Conservation (phyloP, 2,888 invertebrate species). For the Zhuqinia jingwanae region DNA sequence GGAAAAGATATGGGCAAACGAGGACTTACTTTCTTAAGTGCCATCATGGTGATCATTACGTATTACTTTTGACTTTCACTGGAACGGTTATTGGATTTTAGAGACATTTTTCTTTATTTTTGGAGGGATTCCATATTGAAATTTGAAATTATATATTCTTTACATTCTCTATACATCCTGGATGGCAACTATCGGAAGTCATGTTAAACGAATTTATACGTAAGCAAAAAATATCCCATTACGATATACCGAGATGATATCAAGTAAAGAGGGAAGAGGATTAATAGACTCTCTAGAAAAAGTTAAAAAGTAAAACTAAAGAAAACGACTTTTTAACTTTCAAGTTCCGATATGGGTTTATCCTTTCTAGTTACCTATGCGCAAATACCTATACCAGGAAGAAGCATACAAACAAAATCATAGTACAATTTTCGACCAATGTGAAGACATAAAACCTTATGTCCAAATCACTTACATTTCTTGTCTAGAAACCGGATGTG, state of each 20-base stretch:
- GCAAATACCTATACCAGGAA: not conserved
- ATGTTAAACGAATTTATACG: no score
- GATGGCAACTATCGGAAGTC: not conserved
- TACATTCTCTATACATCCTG: not conserved
- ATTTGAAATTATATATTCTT: not conserved
- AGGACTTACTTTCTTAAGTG: constrained; percentile 47
- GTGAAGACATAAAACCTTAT: constrained; percentile 50
- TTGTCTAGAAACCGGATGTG: not conserved
- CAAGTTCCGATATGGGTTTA: no score
- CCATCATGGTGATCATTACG: constrained; percentile 32
- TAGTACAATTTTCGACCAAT: not conserved
- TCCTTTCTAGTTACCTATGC: no score
- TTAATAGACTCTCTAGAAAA: no score
- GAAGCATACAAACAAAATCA: not conserved
- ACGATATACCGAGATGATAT: no score
- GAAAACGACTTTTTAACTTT: no score
- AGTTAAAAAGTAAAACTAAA: no score
- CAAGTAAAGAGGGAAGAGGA: no score
- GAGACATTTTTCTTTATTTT: not conserved
- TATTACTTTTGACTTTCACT: constrained; percentile 39
- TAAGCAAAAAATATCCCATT: no score
- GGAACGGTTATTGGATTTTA: constrained; percentile 50
- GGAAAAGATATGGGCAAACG: constrained; percentile 35
- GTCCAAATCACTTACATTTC: constrained; percentile 40
- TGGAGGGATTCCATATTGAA: constrained; percentile 18